Evolutionary conservation across 2,797 vertebrate genomes (phyloP).

Genomic region (Dryobates pubescens): DNA sequence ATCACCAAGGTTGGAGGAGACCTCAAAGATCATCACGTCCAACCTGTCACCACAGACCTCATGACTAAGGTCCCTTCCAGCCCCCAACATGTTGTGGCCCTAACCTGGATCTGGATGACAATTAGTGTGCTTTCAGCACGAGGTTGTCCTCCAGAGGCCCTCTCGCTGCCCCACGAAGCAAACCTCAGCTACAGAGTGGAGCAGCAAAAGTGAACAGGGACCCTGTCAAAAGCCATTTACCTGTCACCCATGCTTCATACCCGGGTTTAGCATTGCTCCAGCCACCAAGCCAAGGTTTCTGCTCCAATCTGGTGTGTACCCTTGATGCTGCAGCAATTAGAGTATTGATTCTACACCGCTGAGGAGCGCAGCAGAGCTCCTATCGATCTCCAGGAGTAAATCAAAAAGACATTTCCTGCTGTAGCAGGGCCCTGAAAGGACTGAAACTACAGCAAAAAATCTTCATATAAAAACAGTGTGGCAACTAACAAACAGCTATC

Average conservation of each 20-base stretch:
- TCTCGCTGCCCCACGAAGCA: neutral
- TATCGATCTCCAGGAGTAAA: constrained; percentile 18
- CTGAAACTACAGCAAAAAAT: neutral
- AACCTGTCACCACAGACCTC: no score
- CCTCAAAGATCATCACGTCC: no score
- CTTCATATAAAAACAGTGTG: neutral
- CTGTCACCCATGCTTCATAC: neutral
- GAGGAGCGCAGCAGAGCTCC: neutral
- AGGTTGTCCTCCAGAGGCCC: neutral
- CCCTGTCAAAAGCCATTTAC: constrained; percentile 7
- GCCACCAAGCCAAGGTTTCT: neutral
- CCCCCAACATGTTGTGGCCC: no score
- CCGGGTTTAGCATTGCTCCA: neutral
- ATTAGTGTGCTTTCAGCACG: neutral
- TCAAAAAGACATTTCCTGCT: neutral
- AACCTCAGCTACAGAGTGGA: neutral
- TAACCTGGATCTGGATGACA: neutral
- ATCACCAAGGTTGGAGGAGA: no score
- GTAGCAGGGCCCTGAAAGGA: neutral
- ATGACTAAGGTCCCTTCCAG: no score
- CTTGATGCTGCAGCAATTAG: neutral
- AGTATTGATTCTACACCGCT: neutral
- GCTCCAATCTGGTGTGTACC: neutral
- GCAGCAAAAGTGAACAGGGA: neutral
- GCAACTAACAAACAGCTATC: neutral